A percentile compares a stretch with the other conserved stretches of the same genome.
phyloP scores from a whole-genome alignment of 2,113 vertebrate genomes.

The Hymenochirus boettgeri region DNA sequence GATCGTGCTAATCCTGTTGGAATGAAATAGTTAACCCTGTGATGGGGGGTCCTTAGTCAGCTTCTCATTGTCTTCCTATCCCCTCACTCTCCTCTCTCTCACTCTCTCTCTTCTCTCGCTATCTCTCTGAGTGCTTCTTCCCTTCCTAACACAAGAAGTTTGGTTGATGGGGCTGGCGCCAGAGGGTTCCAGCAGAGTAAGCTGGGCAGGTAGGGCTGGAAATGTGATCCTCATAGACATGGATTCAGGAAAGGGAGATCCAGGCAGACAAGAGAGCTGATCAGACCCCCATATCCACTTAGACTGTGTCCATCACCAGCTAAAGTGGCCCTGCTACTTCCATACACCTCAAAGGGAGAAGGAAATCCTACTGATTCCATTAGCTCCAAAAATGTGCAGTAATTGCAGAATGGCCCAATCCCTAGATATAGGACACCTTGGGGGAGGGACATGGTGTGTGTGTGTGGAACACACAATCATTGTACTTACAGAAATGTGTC shows the following conservation, averaged over 20 bases:
- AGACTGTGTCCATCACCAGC: slow-evolving; percentile 33
- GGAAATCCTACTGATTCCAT: slow-evolving; percentile 39
- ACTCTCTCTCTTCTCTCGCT: too few relatives aligned
- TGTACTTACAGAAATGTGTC: too few relatives aligned
- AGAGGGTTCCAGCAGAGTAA: slow-evolving; percentile 64
- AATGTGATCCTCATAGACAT: slow-evolving; percentile 52
- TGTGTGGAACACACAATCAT: too few relatives aligned
- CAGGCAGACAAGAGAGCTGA: neutral
- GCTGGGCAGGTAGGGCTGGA: slow-evolving; percentile 56
- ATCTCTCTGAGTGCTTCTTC: slow-evolving; percentile 24
- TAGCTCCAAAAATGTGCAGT: slow-evolving; percentile 33
- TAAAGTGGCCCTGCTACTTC: slow-evolving; percentile 40
- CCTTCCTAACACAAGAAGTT: slow-evolving; percentile 59
- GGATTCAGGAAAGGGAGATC: slow-evolving; percentile 2
- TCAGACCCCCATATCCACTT: slow-evolving; percentile 28
- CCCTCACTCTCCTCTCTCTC: too few relatives aligned
- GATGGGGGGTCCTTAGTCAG: slow-evolving; percentile 40
- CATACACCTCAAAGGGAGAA: slow-evolving; percentile 38
- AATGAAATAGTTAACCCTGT: slow-evolving; percentile 20
- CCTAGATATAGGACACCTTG: slow-evolving; percentile 15
- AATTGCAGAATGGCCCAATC: slow-evolving; percentile 18
- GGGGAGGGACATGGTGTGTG: neutral
- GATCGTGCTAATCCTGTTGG: too few relatives aligned
- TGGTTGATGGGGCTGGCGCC: slow-evolving; percentile 71
- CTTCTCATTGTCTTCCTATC: too few relatives aligned